Base-by-base conservation (phyloP, 2,113 vertebrate species). In the Stictonetta naevosa region DNA sequence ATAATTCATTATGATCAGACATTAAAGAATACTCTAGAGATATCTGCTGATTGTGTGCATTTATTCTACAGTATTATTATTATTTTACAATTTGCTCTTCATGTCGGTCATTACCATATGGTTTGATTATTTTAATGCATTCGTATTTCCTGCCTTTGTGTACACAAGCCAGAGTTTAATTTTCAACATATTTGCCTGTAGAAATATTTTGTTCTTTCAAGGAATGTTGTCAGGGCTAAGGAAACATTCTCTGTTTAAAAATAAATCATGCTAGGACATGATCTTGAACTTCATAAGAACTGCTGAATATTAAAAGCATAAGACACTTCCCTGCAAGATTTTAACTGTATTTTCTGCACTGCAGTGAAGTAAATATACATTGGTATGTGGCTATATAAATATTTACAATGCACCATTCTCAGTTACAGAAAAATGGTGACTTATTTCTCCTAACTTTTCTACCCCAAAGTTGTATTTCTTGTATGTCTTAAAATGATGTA, bases 1-100 rank as follows among this genome's bases (percentile, higher is more conserved):
- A 90, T 96, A 92, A 96, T 95, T 96, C 94, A 95, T 92, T 86
- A 38, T 69, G 71, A 91, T 79, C 91, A 93, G 72, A 46, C 42
- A 60, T 95, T 96, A 94, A 93, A 82, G 84, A 92, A 52, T 78
- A 64, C 92, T 90, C 92, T 75, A 48, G 94, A 94, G 92, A 88
- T 68, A 89, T 68, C 15, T 93, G 13, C 60, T 76, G 25, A 31
- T 76, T 81, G 25, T 58, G 33, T 21, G 13, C 48, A 73, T 89
- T 92, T 90, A 83, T 82, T 93, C 73, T 62, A 16, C 19, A 42
- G 25, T 18, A 16, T 91, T 83, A n/a, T 52, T 94, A 75, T 69
- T 91, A 72, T 86, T 90, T 90, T 83, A 68, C 19, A 75, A n/a
- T 90, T 92, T 92, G 22, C 23, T 94, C 40, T 69, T 80, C 5